These are phyloP conservation scores for Brachyptera putata DNA, from an alignment of 2,888 invertebrate species.

Conservation along the genomic window DNA sequence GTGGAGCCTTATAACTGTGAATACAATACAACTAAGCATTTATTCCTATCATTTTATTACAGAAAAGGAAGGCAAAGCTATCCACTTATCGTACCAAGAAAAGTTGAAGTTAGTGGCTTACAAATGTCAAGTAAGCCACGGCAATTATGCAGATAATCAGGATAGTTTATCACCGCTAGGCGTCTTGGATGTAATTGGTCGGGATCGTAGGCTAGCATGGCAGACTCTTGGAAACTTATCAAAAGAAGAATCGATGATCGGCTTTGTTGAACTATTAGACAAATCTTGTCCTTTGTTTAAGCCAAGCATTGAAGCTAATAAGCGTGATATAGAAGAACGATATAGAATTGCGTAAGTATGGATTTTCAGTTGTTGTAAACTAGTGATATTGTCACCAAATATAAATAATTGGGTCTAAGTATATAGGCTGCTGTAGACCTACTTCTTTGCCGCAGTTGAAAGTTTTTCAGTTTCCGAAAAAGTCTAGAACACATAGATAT, in stretches of 20 bases:
- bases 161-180: conserved; percentile 76
- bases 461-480: too few relatives aligned
- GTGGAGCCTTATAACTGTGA: too few relatives aligned
- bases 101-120: conserved; percentile 87
- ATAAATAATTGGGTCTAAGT: too few relatives aligned
- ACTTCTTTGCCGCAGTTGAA: too few relatives aligned
- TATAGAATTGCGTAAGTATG: conserved; percentile 55
- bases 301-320: conserved; percentile 87
- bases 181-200: conserved; percentile 91
- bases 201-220: conserved; percentile 90
- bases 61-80: conserved; percentile 98
- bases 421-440: too few relatives aligned
- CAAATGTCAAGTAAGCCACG: conserved; percentile 86
- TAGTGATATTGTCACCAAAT: too few relatives aligned
- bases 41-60: conserved; percentile 40
- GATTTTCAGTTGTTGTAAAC: too few relatives aligned
- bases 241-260: conserved; percentile 83
- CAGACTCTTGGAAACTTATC: conserved; percentile 82
- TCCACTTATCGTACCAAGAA: conserved; percentile 91
- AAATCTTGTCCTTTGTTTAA: conserved; percentile 84
- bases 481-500: too few relatives aligned
- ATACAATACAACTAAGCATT: too few relatives aligned
- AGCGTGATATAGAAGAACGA: conserved; percentile 79
- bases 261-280: conserved; percentile 85
- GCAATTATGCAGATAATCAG: conserved; percentile 60